Evolutionary conservation across 2,797 vertebrate genomes (phyloP), one percentile per base, ranked within the genome.

Genomic region (Buphagus erythrorhynchus): DNA sequence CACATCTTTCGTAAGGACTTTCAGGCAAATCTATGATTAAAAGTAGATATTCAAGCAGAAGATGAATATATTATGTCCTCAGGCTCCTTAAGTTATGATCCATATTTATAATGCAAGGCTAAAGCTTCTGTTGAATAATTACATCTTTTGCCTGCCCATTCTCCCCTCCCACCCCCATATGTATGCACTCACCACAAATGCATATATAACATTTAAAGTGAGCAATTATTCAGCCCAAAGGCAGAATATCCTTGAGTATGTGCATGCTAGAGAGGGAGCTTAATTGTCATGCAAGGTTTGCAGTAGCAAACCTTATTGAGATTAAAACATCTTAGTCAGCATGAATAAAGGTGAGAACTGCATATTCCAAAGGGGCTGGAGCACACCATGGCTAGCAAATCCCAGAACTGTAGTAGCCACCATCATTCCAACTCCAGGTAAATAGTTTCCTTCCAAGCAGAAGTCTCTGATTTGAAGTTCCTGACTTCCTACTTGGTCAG

Each of bases 31-130:
- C 49, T 61, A 48, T 85, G 89, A 92, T 92, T 92, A 90, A 84
- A 88, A 95, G 42, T 48, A 87, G 78, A 68, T 95, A 89, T 91
- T 97, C 92, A 94, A 96, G 77, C 78, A 95, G 80, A 96, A 93
- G 90, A 97, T 71, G 84, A 95, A 93, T 88, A 36, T 51, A 78
- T 78, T 78, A 87, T 77, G 45, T 49, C 90, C 95, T 93, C 80
- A 63, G 90, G 76, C 93, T 87, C 84, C 96, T 93, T 83, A 87
- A 91, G 88, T 94, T 82, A 91, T 90, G 61, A 97, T 97, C 80
- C 82, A 97, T 98, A 97, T 97, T 98, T 97, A 97, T 95, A 94
- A 95, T 45, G 59, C 87, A 96, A 90, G 67, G 35, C 31, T 63
- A 71, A 91, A 77, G 25, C 36, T 86, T 95, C 85, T 71, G 57